A percentile compares a stretch with the other conserved stretches of the same genome.
phyloP scores from a whole-genome alignment of 1,140 invertebrate species.

The Heliothis subflexa region DNA sequence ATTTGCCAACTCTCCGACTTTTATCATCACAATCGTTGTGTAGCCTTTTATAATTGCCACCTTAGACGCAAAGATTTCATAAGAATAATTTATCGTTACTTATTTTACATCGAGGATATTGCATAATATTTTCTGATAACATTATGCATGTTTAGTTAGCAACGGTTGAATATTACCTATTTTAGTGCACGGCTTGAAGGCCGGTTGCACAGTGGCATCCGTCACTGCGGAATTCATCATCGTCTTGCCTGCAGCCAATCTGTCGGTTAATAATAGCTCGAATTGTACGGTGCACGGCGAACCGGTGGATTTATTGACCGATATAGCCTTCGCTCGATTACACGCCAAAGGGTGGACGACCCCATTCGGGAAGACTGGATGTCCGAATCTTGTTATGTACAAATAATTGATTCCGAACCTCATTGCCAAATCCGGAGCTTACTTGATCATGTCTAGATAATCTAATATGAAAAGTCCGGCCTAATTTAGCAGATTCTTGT shows the following conservation, averaged over 20 bases:
- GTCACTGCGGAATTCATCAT: conserved; percentile 59
- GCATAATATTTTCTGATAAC: conserved; percentile 28
- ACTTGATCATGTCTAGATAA: conserved; percentile 26
- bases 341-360: conserved; percentile 49
- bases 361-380: conserved; percentile 39
- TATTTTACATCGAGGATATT: conserved; percentile 26
- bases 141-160: conserved; percentile 39
- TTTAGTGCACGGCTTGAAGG: conserved; percentile 53
- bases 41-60: neutral
- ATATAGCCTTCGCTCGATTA: conserved; percentile 54
- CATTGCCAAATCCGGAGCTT: conserved; percentile 15
- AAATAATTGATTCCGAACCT: conserved; percentile 32
- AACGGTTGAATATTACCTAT: conserved; percentile 50
- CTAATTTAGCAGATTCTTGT: neutral
- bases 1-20: neutral
- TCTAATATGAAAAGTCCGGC: neutral
- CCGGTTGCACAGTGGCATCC: conserved; percentile 55
- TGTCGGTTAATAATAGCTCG: conserved; percentile 66
- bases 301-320: conserved; percentile 60
- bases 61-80: conserved; percentile 5
- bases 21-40: neutral
- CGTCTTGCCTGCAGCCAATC: conserved; percentile 64
- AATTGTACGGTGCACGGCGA: conserved; percentile 55
- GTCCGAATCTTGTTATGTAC: conserved; percentile 43
- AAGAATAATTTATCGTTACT: conserved; percentile 23